Percentiles rank a stretch among this genome's conserved stretches.
These are phyloP conservation scores for Eptesicus fuscus DNA, from an alignment of 2,113 vertebrate genomes.

Conservation along the genomic window DNA sequence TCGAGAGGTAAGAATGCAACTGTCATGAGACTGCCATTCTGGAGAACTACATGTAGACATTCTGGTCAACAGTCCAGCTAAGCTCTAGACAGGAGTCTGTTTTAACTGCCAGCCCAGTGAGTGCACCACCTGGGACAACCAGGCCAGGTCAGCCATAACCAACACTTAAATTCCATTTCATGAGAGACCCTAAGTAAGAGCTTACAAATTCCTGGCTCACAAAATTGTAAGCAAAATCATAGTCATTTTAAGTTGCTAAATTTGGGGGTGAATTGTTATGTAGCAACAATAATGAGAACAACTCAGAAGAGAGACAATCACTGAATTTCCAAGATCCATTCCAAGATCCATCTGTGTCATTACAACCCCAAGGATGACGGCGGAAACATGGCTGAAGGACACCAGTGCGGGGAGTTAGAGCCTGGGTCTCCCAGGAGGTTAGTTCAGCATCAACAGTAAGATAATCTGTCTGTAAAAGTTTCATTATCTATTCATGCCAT, in stretches of 20 bases:
- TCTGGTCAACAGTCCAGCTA: neutral
- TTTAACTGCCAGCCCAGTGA: neutral
- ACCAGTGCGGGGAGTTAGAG: neutral
- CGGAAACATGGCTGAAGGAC: neutral
- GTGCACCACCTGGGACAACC: neutral
- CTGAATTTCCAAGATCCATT: neutral
- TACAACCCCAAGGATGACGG: neutral
- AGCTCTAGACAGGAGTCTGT: neutral
- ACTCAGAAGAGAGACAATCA: neutral
- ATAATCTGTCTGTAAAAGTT: neutral
- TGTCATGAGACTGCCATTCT: no score
- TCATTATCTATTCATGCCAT: neutral
- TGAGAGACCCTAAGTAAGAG: neutral
- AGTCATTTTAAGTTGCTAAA: neutral
- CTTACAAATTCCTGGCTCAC: neutral
- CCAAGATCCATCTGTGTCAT: no score
- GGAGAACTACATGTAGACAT: neutral
- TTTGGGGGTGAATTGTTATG: neutral
- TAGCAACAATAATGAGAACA: neutral
- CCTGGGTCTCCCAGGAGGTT: neutral
- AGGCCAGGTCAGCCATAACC: neutral
- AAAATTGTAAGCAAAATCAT: neutral
- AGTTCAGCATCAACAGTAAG: neutral
- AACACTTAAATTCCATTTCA: neutral
- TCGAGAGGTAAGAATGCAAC: neutral